Evolutionary conservation across 2,888 invertebrate species (phyloP), one percentile per base, ranked within the genome.

Genomic region (Halictus quadricinctus): DNA sequence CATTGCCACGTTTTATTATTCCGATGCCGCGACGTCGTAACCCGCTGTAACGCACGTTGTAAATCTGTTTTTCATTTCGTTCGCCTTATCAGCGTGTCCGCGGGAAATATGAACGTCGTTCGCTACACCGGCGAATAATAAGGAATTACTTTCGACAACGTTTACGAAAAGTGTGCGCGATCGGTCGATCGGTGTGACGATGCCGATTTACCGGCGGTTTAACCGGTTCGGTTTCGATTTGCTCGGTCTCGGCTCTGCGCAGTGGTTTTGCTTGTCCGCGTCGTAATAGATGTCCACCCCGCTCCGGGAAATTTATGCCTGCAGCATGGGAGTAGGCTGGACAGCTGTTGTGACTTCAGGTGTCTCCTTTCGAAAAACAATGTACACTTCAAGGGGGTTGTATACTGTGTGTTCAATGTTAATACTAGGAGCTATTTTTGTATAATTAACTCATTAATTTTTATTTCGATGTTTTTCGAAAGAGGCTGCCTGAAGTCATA

Each of bases 1-100:
- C 66, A 69, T 69, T 41, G 66, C 36, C 66, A 29, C 10, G 66
- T 69, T 69, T 74, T 60, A 74, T 75, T 64, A 50, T n/a, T 60
- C 41, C 69, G 15, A 66, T 43, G 13, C 54, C 46, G 10, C 15
- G 48, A n/a, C n/a, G 48, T 29, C 46, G 25, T 48, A 43, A 48
- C 36, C 25, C 48, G 12, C 36, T 41, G 72, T 25, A 60, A 60
- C 25, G 58, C 18, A 48, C 15, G 70, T 43, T 29, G 29, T 46
- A 58, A 70, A 80, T 75, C 75, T 43, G 43, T 72, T 73, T 72
- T 54, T 72, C 50, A 81, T 77, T 81, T 50, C 36, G 13, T 18
- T 18, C 41, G 12, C n/a, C 36, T 70, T 2, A n/a, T 43, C 41
- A n/a, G 41, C 1, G 13, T 70, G 43, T 43, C n/a, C n/a, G n/a